Evolutionary conservation across 1,140 invertebrate genomes (phyloP), one percentile per base, ranked within the genome.

Genomic region (Panulirus ornatus): DNA sequence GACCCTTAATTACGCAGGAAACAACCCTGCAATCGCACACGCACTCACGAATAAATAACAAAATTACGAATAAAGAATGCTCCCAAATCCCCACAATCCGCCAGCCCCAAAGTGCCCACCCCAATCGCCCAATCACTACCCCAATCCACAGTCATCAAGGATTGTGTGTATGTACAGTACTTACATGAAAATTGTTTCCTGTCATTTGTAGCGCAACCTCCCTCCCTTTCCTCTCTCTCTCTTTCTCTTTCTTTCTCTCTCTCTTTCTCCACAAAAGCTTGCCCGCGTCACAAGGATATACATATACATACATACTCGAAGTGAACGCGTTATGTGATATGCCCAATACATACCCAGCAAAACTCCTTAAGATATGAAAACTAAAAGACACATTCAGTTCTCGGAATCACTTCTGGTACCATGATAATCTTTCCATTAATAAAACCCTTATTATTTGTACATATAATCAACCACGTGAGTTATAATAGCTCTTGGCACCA

Each of bases 141-240:
- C 22, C 40, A 6, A 66, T n/a, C 27, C 36, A 42, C 34, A 22
- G 30, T 84, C 66, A 70, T 42, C 66, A 84, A 19, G 51, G 8
- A 66, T 63, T 82, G 76, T 82, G 81, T 89, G 63, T 71, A 40
- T 58, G 58, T 82, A 81, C 76, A 88, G 81, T 88, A 81, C 51
- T 81, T 81, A 86, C 84, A 88, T 88, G 75, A 88, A 79, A 79
- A 88, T 88, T 88, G 30, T 38, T 88, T 88, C 85, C 85, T 88
- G 85, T 51, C 51, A 79, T 88, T 79, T 81, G 73, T 54, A 54
- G 70, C 9, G 14, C 40, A 58, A 58, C 27, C 44, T 79, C 86
- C 76, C 51, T 47, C 5, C 3, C 66, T 38, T 14, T 30, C n/a
- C 83, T 42, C 34, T 38, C 58, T 70, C 47, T 34, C 38, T 27